Percentiles rank a stretch among this genome's conserved stretches.
These are phyloP conservation scores for Sesia apiformis DNA, from an alignment of 2,888 invertebrate genomes.

Conservation along the genomic window DNA sequence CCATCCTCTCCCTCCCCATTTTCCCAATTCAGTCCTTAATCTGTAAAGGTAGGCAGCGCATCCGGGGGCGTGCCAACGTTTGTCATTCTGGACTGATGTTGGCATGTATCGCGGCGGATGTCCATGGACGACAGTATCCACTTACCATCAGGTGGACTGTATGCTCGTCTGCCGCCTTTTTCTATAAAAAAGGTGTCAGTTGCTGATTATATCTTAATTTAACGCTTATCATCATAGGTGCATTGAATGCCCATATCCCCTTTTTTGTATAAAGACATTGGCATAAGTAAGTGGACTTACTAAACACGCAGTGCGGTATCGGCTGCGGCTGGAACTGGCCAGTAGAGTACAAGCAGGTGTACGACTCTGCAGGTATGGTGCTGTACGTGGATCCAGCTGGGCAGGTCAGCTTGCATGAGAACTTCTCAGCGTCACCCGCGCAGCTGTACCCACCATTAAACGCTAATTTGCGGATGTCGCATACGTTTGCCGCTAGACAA, in stretches of 20 bases:
- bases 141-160: no score
- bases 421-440: slow-evolving; percentile 72
- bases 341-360: slow-evolving; percentile 78
- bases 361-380: slow-evolving; percentile 72
- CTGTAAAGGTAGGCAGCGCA: no score
- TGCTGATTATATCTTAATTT: not conserved
- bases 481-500: slow-evolving; percentile 71
- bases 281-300: slow-evolving; percentile 41
- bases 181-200: no score
- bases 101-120: no score
- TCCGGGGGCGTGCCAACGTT: no score
- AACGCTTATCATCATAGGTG: not conserved
- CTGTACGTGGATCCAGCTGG: slow-evolving; percentile 78
- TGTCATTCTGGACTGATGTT: no score
- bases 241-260: no score
- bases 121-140: no score
- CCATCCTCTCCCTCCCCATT: no score
- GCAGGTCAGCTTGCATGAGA: slow-evolving; percentile 79
- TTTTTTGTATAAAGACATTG: no score
- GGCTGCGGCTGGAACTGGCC: slow-evolving; percentile 80
- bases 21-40: no score
- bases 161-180: no score
- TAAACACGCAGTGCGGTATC: slow-evolving; percentile 82
- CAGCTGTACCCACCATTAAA: slow-evolving; percentile 88
- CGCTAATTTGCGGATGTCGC: slow-evolving; percentile 76